Conservation (phyloP, 2,888 invertebrate species). For the Chloroclysta siterata region DNA sequence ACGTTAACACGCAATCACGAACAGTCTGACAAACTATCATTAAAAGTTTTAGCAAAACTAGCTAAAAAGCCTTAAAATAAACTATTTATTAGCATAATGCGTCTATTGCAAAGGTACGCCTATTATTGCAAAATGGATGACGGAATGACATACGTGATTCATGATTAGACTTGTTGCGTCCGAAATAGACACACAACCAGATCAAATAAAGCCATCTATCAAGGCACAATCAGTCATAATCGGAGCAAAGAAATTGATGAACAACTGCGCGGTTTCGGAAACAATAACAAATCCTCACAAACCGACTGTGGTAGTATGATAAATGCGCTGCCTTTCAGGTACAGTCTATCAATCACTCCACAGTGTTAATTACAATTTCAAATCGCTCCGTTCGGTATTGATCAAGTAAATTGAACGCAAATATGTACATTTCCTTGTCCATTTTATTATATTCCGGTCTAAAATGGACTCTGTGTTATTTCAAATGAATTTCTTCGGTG, state of each 20-base stretch:
- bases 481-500: neutral
- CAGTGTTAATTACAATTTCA: conserved; percentile 73
- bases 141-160: conserved; percentile 13
- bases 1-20: no score
- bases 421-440: conserved; percentile 25
- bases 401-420: conserved; percentile 58
- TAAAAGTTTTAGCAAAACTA: neutral
- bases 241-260: conserved; percentile 9
- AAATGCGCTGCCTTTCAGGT: conserved; percentile 49
- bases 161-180: conserved; percentile 30
- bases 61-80: neutral
- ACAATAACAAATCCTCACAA: conserved; percentile 48
- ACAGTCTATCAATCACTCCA: conserved; percentile 65
- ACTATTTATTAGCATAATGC: neutral
- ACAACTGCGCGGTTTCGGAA: conserved; percentile 35
- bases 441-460: conserved; percentile 4
- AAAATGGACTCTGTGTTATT: conserved; percentile 2
- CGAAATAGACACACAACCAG: conserved; percentile 31
- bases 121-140: neutral
- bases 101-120: neutral
- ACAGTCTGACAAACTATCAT: neutral
- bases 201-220: conserved; percentile 20
- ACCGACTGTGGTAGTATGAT: conserved; percentile 55
- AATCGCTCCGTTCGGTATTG: conserved; percentile 65
- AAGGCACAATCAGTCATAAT: conserved; percentile 26